Evolutionary conservation across 2,888 invertebrate species (phyloP).

Genomic region (Rhagonycha lutea): DNA sequence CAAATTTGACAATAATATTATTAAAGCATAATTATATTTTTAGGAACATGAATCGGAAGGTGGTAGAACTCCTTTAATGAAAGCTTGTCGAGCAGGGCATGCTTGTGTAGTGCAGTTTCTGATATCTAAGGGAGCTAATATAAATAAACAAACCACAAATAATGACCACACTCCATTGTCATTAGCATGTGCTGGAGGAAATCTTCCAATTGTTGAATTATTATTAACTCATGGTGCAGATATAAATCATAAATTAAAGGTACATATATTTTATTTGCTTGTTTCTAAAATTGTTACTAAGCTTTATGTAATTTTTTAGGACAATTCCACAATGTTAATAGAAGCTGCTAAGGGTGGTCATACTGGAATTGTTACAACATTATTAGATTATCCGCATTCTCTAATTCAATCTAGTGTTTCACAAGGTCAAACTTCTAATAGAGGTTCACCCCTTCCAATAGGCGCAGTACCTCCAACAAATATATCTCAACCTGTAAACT

Average conservation of each 20-base stretch:
- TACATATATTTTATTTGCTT: conserved; percentile 40
- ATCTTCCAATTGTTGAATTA: conserved; percentile 89
- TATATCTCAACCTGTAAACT: conserved; percentile 45
- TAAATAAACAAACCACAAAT: conserved; percentile 87
- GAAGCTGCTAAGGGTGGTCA: conserved; percentile 99
- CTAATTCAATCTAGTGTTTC: conserved; percentile 65
- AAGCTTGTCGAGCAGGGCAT: conserved; percentile 96
- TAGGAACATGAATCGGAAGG: conserved; percentile 96
- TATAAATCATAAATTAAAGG: conserved; percentile 94
- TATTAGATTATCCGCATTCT: conserved; percentile 92
- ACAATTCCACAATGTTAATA: conserved; percentile 97
- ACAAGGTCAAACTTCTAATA: conserved; percentile 49
- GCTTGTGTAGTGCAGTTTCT: conserved; percentile 95
- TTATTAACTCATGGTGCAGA: conserved; percentile 91
- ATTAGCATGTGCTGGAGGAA: conserved; percentile 95
- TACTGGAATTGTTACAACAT: conserved; percentile 90
- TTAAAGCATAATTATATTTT: conserved; percentile 19
- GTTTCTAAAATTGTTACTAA: not conserved
- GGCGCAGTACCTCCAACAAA: conserved; percentile 35
- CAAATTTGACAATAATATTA: not conserved
- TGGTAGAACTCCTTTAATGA: conserved; percentile 97
- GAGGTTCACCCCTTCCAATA: conserved; percentile 49
- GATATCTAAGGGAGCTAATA: conserved; percentile 83
- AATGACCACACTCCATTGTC: conserved; percentile 98
- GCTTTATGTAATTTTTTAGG: conserved; percentile 56